A percentile compares a stretch with the other conserved stretches of the same genome.
phyloP scores from a whole-genome alignment of 1,140 invertebrate genomes.

The Euwallacea fornicatus region DNA sequence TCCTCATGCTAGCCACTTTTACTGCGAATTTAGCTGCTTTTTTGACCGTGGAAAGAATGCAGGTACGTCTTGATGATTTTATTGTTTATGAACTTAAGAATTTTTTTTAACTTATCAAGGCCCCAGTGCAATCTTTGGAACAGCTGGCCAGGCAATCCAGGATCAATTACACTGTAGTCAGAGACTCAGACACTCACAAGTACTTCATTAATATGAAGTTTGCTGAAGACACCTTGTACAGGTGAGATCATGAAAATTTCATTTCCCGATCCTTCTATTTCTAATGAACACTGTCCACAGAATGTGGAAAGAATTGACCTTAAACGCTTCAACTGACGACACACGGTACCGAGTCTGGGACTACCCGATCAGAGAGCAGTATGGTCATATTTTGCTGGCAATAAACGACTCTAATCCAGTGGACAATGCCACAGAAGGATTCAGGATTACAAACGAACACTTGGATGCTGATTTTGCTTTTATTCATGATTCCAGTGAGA shows the following conservation, averaged over 20 bases:
- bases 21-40: slow-evolving; percentile 97
- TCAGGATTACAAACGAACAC: slow-evolving; percentile 71
- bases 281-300: slow-evolving; percentile 53
- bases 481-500: slow-evolving; percentile 84
- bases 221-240: slow-evolving; percentile 84
- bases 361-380: slow-evolving; percentile 89
- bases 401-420: slow-evolving; percentile 79
- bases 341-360: slow-evolving; percentile 86
- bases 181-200: slow-evolving; percentile 74
- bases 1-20: slow-evolving; percentile 91
- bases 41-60: slow-evolving; percentile 94
- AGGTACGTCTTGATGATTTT: slow-evolving; percentile 57
- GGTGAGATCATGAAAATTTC: slow-evolving; percentile 54
- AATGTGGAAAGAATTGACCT: slow-evolving; percentile 86
- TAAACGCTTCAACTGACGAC: slow-evolving; percentile 76
- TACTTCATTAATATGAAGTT: slow-evolving; percentile 93
- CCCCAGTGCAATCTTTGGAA: slow-evolving; percentile 83
- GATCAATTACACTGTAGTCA: slow-evolving; percentile 90
- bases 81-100: not conserved
- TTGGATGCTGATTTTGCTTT: slow-evolving; percentile 84
- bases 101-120: slow-evolving; percentile 56
- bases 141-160: slow-evolving; percentile 83
- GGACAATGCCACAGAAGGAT: slow-evolving; percentile 67
- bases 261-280: not conserved
- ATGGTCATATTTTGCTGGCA: slow-evolving; percentile 81